Conservation (phyloP, 2,797 vertebrate genomes). For the Sebastes matsubarae region DNA sequence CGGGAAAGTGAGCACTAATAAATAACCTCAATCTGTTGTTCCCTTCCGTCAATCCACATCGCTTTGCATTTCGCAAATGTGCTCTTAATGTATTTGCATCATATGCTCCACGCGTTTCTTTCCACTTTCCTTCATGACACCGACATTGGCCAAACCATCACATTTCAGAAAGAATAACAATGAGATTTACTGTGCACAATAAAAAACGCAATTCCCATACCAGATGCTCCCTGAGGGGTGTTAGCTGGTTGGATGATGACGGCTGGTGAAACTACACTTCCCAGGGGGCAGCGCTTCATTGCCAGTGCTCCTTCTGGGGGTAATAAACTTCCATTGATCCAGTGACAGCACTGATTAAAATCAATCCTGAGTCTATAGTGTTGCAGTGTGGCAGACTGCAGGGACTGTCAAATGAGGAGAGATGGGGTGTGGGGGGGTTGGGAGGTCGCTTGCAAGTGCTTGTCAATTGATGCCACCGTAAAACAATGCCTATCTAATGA, state of each 20-base stretch:
- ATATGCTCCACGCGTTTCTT: constrained; percentile 10
- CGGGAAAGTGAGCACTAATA: constrained; percentile 43
- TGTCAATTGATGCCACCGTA: constrained; percentile 2
- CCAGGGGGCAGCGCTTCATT: constrained; percentile 74
- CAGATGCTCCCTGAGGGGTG: constrained; percentile 59
- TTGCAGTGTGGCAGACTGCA: constrained; percentile 54
- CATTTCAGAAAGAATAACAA: constrained; percentile 61
- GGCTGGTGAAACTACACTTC: constrained; percentile 73
- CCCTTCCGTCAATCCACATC: constrained; percentile 43
- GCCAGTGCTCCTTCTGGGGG: constrained; percentile 73
- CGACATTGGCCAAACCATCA: constrained; percentile 37
- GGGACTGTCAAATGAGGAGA: constrained; percentile 47
- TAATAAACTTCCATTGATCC: constrained; percentile 82
- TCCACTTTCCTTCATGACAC: constrained; percentile 44
- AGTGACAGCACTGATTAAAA: constrained; percentile 81
- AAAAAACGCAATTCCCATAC: constrained; percentile 68
- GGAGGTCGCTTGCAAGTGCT: background rate
- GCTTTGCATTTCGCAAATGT: constrained; percentile 32
- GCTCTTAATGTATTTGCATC: constrained; percentile 32
- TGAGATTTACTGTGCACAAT: constrained; percentile 61
- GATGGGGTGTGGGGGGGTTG: background rate
- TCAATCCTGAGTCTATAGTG: constrained; percentile 71
- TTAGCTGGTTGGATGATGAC: constrained; percentile 63
- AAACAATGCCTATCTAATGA: constrained; percentile 31
- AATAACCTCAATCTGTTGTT: constrained; percentile 35